Percentiles rank a stretch among this genome's conserved stretches.
These are phyloP conservation scores for Lordiphosa fenestrarum DNA, from an alignment of 2,888 invertebrate genomes.

Conservation along the genomic window DNA sequence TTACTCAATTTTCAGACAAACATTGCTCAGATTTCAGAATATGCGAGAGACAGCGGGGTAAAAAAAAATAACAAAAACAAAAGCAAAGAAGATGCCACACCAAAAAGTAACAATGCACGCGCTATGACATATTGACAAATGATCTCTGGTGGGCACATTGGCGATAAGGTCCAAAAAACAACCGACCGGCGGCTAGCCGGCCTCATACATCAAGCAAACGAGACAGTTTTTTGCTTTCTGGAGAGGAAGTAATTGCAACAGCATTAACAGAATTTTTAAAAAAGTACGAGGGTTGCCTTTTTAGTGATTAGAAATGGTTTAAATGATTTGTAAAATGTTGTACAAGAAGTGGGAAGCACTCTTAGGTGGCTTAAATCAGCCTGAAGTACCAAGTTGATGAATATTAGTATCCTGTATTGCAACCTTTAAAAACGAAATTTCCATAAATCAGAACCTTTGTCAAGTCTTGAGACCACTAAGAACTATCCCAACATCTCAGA, in stretches of 20 bases:
- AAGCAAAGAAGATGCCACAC: constrained; percentile 51
- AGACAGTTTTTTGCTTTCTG: constrained; percentile 1
- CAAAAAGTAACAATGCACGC: constrained; percentile 45
- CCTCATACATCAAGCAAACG: background rate
- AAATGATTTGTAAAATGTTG: too few species aligned
- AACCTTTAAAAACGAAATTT: too few species aligned
- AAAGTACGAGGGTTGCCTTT: background rate
- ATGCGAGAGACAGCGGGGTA: constrained; percentile 27
- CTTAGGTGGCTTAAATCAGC: too few species aligned
- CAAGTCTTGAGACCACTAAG: too few species aligned
- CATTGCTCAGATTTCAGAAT: constrained; percentile 59
- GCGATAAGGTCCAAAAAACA: constrained; percentile 45
- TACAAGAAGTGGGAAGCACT: too few species aligned
- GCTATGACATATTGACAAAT: constrained; percentile 66
- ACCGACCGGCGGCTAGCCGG: constrained; percentile 10
- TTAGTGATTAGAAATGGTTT: too few species aligned
- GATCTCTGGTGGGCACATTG: constrained; percentile 39
- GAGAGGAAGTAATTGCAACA: constrained; percentile 1
- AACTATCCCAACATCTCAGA: too few species aligned
- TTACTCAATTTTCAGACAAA: constrained; percentile 65
- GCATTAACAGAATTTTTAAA: constrained; percentile 5
- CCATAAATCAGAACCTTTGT: too few species aligned
- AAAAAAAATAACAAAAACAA: constrained; percentile 26
- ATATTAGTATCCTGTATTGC: too few species aligned
- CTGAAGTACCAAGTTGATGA: too few species aligned